Conservation (phyloP, 2,797 vertebrate species). For the Rhabdomys pumilio region DNA sequence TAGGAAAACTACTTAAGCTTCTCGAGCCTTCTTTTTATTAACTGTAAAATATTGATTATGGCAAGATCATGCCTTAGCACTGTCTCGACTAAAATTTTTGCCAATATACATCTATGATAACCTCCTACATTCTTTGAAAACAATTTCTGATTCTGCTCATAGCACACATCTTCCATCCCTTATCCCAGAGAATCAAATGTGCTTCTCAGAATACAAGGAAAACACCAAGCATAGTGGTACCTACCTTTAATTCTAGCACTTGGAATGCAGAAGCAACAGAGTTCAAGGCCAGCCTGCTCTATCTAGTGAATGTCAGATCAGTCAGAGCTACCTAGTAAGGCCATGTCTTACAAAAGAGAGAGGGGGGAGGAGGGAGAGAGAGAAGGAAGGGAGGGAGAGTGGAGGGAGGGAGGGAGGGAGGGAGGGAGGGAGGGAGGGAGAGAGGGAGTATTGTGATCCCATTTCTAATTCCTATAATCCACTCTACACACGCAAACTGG, state of each 20-base stretch:
- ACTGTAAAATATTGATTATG: neutral
- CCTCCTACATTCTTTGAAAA: neutral
- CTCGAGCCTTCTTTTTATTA: neutral
- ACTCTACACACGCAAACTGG: neutral
- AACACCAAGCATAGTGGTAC: neutral
- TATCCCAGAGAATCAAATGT: neutral
- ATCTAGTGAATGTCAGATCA: neutral
- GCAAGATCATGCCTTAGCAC: neutral
- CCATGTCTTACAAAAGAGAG: neutral
- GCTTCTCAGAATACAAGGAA: constrained; percentile 25
- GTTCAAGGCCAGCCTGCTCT: neutral
- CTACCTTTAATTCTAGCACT: neutral
- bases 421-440: neutral
- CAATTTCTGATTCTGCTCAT: neutral
- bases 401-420: too few species aligned
- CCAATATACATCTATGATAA: neutral
- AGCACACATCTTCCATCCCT: neutral
- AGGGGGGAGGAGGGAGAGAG: neutral
- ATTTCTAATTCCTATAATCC: neutral
- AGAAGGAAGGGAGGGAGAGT: accelerated
- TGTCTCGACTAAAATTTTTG: constrained; percentile 26
- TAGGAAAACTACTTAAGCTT: neutral
- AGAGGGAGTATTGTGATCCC: neutral
- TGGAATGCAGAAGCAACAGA: neutral
- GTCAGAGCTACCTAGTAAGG: neutral